phyloP scores from a whole-genome alignment of 2,113 vertebrate species.

The Danionella cerebrum region DNA sequence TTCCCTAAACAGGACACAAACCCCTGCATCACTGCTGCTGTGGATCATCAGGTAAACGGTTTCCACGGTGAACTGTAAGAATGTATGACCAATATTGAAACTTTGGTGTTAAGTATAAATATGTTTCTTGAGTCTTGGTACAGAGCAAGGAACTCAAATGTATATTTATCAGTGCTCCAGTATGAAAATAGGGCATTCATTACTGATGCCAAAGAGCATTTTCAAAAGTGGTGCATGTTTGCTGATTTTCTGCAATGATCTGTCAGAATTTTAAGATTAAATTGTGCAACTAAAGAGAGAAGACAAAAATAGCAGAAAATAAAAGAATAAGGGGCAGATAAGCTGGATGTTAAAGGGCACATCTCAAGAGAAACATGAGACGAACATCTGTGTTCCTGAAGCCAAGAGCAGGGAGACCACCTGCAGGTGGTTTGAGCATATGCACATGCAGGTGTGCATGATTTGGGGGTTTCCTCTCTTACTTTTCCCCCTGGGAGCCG shows the following conservation, averaged over 20 bases:
- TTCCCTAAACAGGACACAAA: too few relatives aligned
- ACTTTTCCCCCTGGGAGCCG: slow-evolving; percentile 29
- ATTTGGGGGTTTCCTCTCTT: slow-evolving; percentile 20
- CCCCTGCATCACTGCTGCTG: too few relatives aligned
- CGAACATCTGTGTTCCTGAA: slow-evolving; percentile 16
- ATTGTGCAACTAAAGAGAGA: not conserved
- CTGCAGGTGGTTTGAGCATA: slow-evolving; percentile 30
- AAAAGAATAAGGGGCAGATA: not conserved
- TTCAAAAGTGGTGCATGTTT: too few relatives aligned
- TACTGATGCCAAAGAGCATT: too few relatives aligned
- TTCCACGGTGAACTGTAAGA: too few relatives aligned
- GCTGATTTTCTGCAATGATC: slow-evolving; percentile 14
- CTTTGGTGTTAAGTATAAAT: too few relatives aligned
- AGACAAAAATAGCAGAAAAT: not conserved
- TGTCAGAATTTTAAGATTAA: slow-evolving; percentile 9
- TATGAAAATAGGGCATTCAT: too few relatives aligned
- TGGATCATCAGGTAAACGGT: too few relatives aligned
- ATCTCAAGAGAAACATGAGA: not conserved
- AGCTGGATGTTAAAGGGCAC: not conserved
- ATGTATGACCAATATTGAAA: too few relatives aligned
- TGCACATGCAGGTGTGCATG: slow-evolving; percentile 30
- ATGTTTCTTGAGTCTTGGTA: too few relatives aligned
- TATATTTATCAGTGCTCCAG: too few relatives aligned
- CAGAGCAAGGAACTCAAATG: too few relatives aligned
- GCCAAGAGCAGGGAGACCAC: not conserved